These are phyloP conservation scores for Cryptus armator DNA, from an alignment of 2,888 invertebrate species.

Conservation along the genomic window DNA sequence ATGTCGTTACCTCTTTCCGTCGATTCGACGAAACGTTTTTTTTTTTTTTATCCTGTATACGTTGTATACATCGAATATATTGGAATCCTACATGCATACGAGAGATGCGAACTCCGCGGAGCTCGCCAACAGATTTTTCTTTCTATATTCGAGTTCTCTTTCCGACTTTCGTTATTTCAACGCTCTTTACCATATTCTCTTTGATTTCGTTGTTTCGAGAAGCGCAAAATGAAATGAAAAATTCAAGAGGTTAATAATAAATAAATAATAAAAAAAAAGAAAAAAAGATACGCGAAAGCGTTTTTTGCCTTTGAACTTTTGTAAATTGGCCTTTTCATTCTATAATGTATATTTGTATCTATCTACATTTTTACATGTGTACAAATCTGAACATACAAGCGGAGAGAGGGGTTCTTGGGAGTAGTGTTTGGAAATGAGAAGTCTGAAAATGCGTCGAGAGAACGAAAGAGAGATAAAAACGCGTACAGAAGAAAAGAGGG, in stretches of 20 bases:
- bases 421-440: slow-evolving; percentile 49
- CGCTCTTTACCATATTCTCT: slow-evolving; percentile 34
- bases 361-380: not conserved
- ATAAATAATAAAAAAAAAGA: not conserved
- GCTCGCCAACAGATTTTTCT: not conserved
- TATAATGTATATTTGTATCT: slow-evolving; percentile 15
- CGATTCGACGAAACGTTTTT: slow-evolving; percentile 63
- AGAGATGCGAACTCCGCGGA: slow-evolving; percentile 35
- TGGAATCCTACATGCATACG: slow-evolving; percentile 56
- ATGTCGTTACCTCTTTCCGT: slow-evolving; percentile 70
- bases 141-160: not conserved
- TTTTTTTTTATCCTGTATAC: slow-evolving; percentile 30
- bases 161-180: slow-evolving; percentile 13
- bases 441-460: slow-evolving; percentile 29
- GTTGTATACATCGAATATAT: slow-evolving; percentile 41
- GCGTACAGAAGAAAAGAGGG: not conserved
- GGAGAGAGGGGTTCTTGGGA: not conserved
- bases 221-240: slow-evolving; percentile 16
- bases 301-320: slow-evolving; percentile 36
- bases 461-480: slow-evolving; percentile 16
- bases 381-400: slow-evolving; percentile 10
- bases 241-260: slow-evolving; percentile 4
- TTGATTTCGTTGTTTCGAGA: slow-evolving; percentile 47
- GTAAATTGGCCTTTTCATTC: slow-evolving; percentile 22
- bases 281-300: not conserved